phyloP scores from a whole-genome alignment of 2,797 vertebrate species.

The Sebastes aleutianus region DNA sequence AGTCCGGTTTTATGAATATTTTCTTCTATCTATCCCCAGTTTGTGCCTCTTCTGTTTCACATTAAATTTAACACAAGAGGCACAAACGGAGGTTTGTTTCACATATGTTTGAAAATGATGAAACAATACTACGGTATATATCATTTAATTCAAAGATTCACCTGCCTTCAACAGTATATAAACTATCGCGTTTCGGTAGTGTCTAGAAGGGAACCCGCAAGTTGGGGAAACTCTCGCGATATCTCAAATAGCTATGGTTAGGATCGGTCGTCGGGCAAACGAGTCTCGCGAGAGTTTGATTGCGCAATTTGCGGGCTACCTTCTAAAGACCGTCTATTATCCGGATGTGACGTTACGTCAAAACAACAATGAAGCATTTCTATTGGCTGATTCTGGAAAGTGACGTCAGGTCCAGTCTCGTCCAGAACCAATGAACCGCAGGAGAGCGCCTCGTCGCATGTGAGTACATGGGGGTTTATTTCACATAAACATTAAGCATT shows the following conservation, averaged over 20 bases:
- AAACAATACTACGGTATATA: too few species aligned
- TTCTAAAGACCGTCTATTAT: background rate
- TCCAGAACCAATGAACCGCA: conserved; percentile 55
- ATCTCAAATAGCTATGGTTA: too few species aligned
- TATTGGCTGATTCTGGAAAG: conserved; percentile 30
- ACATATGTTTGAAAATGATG: background rate
- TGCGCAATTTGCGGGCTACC: too few species aligned
- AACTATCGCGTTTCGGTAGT: rapidly evolving
- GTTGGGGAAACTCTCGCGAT: too few species aligned
- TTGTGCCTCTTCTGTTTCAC: background rate
- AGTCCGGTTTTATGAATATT: background rate
- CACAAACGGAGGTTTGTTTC: background rate
- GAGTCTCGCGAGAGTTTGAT: too few species aligned
- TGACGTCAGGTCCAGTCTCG: background rate
- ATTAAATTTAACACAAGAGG: background rate
- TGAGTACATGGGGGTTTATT: conserved; percentile 48
- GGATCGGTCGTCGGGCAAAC: too few species aligned
- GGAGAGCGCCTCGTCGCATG: conserved; percentile 44
- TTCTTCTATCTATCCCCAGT: too few species aligned
- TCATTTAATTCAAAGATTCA: background rate
- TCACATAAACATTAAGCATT: background rate
- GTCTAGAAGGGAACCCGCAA: too few species aligned
- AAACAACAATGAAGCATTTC: background rate
- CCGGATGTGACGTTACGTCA: conserved; percentile 49
- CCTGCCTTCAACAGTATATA: background rate